Evolutionary conservation across 2,113 vertebrate genomes (phyloP).

Genomic region (Tachysurus fulvidraco): DNA sequence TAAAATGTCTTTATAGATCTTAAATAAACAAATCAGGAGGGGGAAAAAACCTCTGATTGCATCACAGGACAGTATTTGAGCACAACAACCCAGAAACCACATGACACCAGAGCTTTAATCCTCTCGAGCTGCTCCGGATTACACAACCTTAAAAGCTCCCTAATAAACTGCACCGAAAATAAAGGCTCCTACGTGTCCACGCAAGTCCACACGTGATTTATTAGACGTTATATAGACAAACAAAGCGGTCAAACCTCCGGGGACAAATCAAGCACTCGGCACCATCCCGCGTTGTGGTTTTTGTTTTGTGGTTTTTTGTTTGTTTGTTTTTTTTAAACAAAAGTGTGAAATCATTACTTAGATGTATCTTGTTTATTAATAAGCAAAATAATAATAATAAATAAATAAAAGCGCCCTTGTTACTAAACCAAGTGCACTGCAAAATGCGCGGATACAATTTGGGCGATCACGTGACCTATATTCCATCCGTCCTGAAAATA

Average conservation of each 20-base stretch:
- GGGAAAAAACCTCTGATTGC: not conserved
- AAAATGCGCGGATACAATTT: not conserved
- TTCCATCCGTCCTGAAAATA: not conserved
- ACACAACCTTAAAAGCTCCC: conserved; percentile 30
- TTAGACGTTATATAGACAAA: not conserved
- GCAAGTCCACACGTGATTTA: not conserved
- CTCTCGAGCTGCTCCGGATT: conserved; percentile 73
- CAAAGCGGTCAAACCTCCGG: not conserved
- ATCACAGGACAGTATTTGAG: not conserved
- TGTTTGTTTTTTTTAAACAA: not conserved
- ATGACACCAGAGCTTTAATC: conserved; percentile 64
- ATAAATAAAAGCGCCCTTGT: too few relatives aligned
- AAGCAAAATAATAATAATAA: too few relatives aligned
- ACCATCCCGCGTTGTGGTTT: not conserved
- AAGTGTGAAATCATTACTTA: not conserved
- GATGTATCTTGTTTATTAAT: not conserved
- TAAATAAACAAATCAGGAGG: not conserved
- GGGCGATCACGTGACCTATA: not conserved
- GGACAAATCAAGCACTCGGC: not conserved
- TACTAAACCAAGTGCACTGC: not conserved
- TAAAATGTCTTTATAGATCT: not conserved
- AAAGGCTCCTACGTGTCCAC: not conserved
- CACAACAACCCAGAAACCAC: not conserved
- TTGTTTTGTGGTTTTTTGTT: too few relatives aligned
- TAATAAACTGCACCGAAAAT: not conserved